Evolutionary conservation across 2,888 invertebrate species (phyloP).

Genomic region (Empis stercorea): DNA sequence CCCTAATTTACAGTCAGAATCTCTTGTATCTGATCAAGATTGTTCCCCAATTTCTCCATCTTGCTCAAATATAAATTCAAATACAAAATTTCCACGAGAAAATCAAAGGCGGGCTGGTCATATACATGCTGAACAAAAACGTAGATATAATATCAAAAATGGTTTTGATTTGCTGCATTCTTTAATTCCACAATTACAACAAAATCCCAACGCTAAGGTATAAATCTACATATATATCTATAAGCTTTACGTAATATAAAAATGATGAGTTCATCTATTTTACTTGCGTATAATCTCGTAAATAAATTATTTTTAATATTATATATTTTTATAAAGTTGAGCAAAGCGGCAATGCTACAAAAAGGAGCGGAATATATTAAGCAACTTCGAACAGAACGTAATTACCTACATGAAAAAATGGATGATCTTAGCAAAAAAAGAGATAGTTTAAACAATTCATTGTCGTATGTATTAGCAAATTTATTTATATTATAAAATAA

Average conservation of each 20-base stretch:
- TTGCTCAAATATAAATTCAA: slow-evolving; percentile 28
- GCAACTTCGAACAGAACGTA: slow-evolving; percentile 72
- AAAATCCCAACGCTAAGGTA: slow-evolving; percentile 82
- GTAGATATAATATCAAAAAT: slow-evolving; percentile 89
- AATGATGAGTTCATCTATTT: too few relatives aligned
- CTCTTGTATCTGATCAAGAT: slow-evolving; percentile 25
- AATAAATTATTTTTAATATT: slow-evolving; percentile 1
- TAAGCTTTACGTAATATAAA: too few relatives aligned
- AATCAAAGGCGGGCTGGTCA: slow-evolving; percentile 74
- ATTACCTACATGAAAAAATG: slow-evolving; percentile 80
- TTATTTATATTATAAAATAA: not conserved
- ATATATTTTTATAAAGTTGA: slow-evolving; percentile 42
- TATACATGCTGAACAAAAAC: slow-evolving; percentile 91
- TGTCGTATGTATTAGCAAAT: slow-evolving; percentile 50
- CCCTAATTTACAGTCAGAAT: slow-evolving; percentile 30
- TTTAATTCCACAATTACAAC: slow-evolving; percentile 80
- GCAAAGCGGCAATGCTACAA: slow-evolving; percentile 93
- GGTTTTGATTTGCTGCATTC: slow-evolving; percentile 90
- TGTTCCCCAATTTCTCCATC: slow-evolving; percentile 47
- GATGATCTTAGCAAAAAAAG: slow-evolving; percentile 77
- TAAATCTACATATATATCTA: not conserved
- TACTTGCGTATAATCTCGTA: not conserved
- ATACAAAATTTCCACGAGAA: slow-evolving; percentile 39
- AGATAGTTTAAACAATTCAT: slow-evolving; percentile 78
- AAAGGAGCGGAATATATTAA: slow-evolving; percentile 93